Conservation (phyloP, 2,888 invertebrate species). For the Aspidapion aeneum region DNA sequence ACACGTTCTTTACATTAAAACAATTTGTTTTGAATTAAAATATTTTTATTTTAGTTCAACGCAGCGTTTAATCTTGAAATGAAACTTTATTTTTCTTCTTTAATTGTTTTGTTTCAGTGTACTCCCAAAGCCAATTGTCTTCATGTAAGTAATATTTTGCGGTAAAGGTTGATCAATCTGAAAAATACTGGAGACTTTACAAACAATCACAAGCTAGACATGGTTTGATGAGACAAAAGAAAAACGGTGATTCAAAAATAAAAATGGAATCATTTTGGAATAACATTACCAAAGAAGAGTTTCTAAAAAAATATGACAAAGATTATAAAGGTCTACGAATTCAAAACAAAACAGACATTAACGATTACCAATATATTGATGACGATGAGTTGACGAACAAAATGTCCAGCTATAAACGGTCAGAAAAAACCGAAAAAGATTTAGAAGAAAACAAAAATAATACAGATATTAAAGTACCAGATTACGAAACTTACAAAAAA, state of each 20-base stretch:
- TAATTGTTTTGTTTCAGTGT: no score
- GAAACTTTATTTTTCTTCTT: no score
- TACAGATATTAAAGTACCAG: slow-evolving; percentile 30
- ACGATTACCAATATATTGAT: slow-evolving; percentile 20
- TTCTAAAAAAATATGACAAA: neutral
- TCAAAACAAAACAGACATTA: neutral
- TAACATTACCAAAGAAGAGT: neutral
- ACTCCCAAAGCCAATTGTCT: no score
- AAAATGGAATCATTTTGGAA: neutral
- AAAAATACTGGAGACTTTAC: slow-evolving; percentile 30
- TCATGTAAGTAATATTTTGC: no score
- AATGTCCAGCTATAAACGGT: slow-evolving; percentile 5
- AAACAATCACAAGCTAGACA: slow-evolving; percentile 11
- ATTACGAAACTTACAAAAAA: slow-evolving; percentile 33
- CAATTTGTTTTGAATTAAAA: no score
- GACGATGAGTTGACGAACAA: slow-evolving; percentile 20
- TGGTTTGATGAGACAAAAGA: slow-evolving; percentile 14
- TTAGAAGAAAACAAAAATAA: slow-evolving; percentile 8
- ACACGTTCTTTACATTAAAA: no score
- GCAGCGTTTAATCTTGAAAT: no score
- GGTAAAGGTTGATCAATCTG: no score
- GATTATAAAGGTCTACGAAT: neutral
- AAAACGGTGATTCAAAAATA: neutral
- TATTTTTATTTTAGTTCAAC: no score
- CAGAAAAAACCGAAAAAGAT: slow-evolving; percentile 15